Evolutionary conservation across 1,140 invertebrate genomes (phyloP), one percentile per base, ranked within the genome.

Genomic region (Protaetia brevitarsis): DNA sequence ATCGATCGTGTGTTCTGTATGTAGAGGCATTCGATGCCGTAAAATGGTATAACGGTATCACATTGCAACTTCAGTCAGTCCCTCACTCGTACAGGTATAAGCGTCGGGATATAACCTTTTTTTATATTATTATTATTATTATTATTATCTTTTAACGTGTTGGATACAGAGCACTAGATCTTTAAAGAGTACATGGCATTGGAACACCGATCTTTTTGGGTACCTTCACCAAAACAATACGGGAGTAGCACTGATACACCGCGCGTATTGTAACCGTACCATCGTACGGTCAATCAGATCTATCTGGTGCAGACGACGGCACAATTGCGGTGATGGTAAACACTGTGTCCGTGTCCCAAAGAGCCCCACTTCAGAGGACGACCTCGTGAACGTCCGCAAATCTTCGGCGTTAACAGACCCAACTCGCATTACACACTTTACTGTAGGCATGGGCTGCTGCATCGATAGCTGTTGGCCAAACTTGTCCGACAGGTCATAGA

Each of bases 281-380:
- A 26, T 66, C 31, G 34, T 34, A n/a, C n/a, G n/a, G 23, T 21
- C 23, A 45, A 45, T 7, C 19, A 19, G 23, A 45, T 45, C 41
- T 45, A 45, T 45, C 41, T 45, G 41, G 41, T 45, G 64, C 67
- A 66, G 67, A 64, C 60, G 64, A 65, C n/a, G n/a, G n/a, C 58
- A 70, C 69, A 63, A 67, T 51, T 56, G 61, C 64, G 67, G 65
- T 65, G 69, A 71, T 71, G 67, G 68, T 71, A 69, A 71, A 68
- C 69, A 71, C 67, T 68, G 68, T 69, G 57, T 64, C 36, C 64
- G 62, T 66, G 68, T 71, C 28, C 56, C 28, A 58, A 58, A 70
- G 60, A 68, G 67, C 65, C 63, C 69, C 66, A 68, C 64, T 66
- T 70, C 61, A 65, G 57, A 58, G 58, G n/a, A 36, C 68, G 69